Conservation (phyloP, 2,113 vertebrate genomes). For the Hippopotamus amphibius region DNA sequence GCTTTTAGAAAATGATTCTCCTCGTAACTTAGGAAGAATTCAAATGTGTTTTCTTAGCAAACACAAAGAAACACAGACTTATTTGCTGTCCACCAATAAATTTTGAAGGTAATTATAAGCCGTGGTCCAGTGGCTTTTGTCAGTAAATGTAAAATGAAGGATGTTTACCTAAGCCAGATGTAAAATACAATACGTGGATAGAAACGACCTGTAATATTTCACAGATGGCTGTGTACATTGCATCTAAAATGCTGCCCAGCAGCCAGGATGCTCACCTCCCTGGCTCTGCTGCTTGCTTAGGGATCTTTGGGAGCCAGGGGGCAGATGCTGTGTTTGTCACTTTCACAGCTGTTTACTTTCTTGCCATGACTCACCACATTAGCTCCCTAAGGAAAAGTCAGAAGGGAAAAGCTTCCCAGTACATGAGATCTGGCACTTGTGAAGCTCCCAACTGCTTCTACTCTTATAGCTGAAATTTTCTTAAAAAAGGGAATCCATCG, state of each 20-base stretch:
- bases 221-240: background rate
- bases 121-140: background rate
- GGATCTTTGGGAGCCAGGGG: background rate
- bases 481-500: background rate
- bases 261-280: background rate
- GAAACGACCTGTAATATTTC: background rate
- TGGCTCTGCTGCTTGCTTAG: background rate
- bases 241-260: background rate
- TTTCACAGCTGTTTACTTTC: background rate
- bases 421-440: rapidly evolving
- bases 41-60: background rate
- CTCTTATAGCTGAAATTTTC: background rate
- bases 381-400: background rate
- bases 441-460: background rate
- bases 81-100: background rate
- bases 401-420: no score
- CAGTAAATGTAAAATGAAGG: background rate
- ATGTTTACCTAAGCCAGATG: constrained; percentile 28
- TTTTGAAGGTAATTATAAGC: background rate
- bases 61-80: background rate
- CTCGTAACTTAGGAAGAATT: background rate
- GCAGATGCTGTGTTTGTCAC: background rate
- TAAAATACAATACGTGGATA: background rate
- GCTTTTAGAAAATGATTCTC: background rate
- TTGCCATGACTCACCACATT: background rate